Evolutionary conservation across 1,140 invertebrate genomes (phyloP).

Genomic region (Semibalanus balanoides): DNA sequence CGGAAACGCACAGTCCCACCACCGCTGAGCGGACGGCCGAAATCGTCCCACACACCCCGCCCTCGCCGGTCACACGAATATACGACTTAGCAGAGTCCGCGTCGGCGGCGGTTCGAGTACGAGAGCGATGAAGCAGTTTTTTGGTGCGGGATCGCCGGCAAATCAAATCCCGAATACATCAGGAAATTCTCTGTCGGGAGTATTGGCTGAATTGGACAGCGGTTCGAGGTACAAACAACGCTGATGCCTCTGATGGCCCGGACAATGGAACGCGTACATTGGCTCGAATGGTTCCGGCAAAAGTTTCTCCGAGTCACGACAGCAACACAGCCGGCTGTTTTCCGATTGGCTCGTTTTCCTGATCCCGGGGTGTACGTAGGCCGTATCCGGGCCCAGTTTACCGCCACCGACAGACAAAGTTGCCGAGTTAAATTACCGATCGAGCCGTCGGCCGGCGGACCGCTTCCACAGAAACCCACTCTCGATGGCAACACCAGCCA

Average conservation of each 20-base stretch:
- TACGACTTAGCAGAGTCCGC: too few relatives aligned
- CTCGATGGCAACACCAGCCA: neutral
- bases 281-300: neutral
- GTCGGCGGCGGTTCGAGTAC: neutral
- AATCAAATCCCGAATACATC: neutral
- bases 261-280: neutral
- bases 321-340: neutral
- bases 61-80: too few relatives aligned
- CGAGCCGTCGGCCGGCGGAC: too few relatives aligned
- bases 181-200: neutral
- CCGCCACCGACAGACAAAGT: neutral
- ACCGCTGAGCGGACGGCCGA: too few relatives aligned
- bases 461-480: neutral
- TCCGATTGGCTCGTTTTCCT: neutral
- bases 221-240: neutral
- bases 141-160: neutral
- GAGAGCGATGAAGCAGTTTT: neutral
- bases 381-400: neutral
- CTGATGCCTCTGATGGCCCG: neutral
- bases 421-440: neutral
- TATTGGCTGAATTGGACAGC: too few relatives aligned
- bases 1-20: too few relatives aligned
- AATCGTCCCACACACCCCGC: too few relatives aligned
- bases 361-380: neutral
- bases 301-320: neutral